Evolutionary conservation across 2,113 vertebrate species (phyloP), one percentile per base, ranked within the genome.

Genomic region (Gobio gobio): DNA sequence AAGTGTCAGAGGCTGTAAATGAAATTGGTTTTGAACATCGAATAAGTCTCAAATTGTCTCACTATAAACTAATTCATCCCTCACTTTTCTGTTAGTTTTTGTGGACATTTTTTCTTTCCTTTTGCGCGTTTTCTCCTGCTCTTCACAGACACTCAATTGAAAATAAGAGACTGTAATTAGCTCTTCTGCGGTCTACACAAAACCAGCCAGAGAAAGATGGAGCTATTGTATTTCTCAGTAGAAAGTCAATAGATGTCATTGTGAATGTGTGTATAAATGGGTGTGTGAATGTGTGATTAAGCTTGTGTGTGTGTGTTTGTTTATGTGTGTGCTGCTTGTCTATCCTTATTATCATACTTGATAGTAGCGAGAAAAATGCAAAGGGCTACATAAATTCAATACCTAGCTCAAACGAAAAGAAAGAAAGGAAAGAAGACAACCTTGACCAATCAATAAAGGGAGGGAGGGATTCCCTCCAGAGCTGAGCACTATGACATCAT

Each of bases 181-280:
- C 49, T 49, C 33, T 24, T 54, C 79, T 82, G 64, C 22, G 29
- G 66, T 43, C 80, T 14, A 72, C 66, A 82, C 80, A 83, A 72
- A 83, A 83, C 80, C 80, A 51, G 63, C 80, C 49, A 56, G 64
- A 56, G 64, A 72, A 83, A 83, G 80, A 83, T 83, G 66, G 49
- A 33, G 49, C 64, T 83, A 72, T 83, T 40, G 54, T 51, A 43
- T 84, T 82, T 68, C 47, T 83, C 20, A 18, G 56, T n/a, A 59
- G 80, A 83, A 83, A 83, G 80, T 83, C 80, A 83, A 83, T 83
- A 83, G 80, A 51, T 86, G 85, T 61, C 66, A 63, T 59, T 49
- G 85, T 82, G 66, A 24, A 45, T 68, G 14, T 6, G 64, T 73
- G 82, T 79, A 81, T 75, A 33, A 29, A 80, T 26, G 36, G 43